A percentile compares a stretch with the other conserved stretches of the same genome.
Conservation (phyloP, 2,888 invertebrate species). For the Dione vanillae region DNA sequence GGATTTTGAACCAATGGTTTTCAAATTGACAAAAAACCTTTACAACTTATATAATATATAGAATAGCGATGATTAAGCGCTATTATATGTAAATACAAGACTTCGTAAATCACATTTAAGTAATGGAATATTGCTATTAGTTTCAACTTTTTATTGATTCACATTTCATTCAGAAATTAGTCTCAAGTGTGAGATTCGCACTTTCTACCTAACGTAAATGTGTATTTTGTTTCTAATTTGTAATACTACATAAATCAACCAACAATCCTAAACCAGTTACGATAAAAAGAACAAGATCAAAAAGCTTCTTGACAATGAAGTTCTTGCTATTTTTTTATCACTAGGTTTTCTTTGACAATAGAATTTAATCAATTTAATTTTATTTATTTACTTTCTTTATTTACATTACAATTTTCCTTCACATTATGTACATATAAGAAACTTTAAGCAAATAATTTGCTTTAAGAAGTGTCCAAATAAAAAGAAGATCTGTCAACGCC, state of each 20-base stretch:
- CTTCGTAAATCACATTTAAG: too few relatives aligned
- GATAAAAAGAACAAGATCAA: not conserved
- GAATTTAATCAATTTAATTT: not conserved
- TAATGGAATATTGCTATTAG: not conserved
- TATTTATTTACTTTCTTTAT: not conserved
- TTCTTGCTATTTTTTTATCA: too few relatives aligned
- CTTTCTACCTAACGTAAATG: not conserved
- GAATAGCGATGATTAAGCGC: not conserved
- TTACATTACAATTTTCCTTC: not conserved
- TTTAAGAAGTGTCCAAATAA: conserved; percentile 4
- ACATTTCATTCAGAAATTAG: not conserved
- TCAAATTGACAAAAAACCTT: too few relatives aligned
- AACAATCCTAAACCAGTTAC: not conserved
- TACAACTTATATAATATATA: too few relatives aligned
- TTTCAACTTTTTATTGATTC: not conserved
- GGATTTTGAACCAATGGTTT: too few relatives aligned
- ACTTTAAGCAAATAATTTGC: not conserved
- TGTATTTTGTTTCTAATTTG: not conserved
- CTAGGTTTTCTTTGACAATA: not conserved
- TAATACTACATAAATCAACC: not conserved
- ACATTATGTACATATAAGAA: not conserved
- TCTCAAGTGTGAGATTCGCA: not conserved
- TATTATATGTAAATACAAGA: not conserved
- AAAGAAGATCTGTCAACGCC: not conserved
- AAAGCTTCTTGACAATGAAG: not conserved